Evolutionary conservation across 2,113 vertebrate genomes (phyloP), one percentile per base, ranked within the genome.

Genomic region (Pachypanchax playfairii): DNA sequence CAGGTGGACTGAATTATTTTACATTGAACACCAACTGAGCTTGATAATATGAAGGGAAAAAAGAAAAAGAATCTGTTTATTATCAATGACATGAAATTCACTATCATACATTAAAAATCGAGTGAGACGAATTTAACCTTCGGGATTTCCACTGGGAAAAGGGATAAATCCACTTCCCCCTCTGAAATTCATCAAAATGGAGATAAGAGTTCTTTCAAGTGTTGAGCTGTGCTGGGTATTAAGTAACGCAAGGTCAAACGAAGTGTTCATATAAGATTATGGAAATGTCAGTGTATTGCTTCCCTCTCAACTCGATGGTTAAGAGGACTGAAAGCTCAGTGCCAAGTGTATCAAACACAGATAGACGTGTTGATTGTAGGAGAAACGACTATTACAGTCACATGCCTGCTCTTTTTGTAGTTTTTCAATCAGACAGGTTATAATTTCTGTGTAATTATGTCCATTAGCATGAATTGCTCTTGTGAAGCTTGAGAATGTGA

Each of bases 131-230:
- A 80, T 84, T 85, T 68, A 85, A 89, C 83, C 81, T 81, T 83
- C 36, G 29, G 56, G 78, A 84, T 82, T 80, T 82, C 53, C 81
- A 73, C 18, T 17, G 22, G 73, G 73, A 33, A 48, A 65, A 36
- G 26, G 64, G 70, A 81, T 85, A 71, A 79, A 85, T 86, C 82
- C 78, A 70, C 83, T 77, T 74, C 67, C 73, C 72, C 51, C n/a
- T 79, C 59, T 84, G 78, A 85, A 85, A 85, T 83, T 80, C 75
- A 88, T 88, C 85, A 80, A 78, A 76, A 82, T 70, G 71, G 62
- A 83, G 85, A 89, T 89, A 87, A 80, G 83, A 81, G 53, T 75
- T 77, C 82, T 84, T 88, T 89, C 83, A 80, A 85, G 78, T 80
- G 74, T 72, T 75, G 84, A 80, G 85, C 79, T 71, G 66, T 68